phyloP scores from a whole-genome alignment of 2,888 invertebrate genomes.

The Andrena fulva region DNA sequence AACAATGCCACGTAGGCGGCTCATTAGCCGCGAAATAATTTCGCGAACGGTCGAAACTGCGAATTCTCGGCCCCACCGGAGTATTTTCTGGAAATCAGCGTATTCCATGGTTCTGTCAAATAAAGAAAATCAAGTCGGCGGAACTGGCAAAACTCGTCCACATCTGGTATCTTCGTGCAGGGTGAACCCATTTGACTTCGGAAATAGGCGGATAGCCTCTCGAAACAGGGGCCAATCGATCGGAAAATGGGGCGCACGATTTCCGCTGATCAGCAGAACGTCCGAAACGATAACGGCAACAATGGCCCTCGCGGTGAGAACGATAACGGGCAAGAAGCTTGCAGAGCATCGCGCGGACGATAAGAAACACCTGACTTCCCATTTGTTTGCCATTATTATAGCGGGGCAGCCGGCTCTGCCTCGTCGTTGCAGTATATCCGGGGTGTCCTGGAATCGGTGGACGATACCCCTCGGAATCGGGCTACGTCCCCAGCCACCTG shows the following conservation, averaged over 20 bases:
- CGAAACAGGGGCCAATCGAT: conserved; percentile 47
- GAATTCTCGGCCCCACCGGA: not conserved
- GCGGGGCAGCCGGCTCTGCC: conserved; percentile 2
- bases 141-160: not conserved
- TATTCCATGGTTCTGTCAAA: not conserved
- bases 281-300: conserved; percentile 43
- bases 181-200: conserved; percentile 14
- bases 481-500: conserved; percentile 13
- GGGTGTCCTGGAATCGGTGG: conserved; percentile 18
- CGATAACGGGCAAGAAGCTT: conserved; percentile 39
- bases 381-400: conserved; percentile 59
- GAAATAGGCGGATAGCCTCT: not conserved
- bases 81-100: not conserved
- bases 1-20: conserved; percentile 1
- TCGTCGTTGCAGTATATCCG: conserved; percentile 10
- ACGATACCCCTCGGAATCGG: conserved; percentile 23
- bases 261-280: conserved; percentile 48
- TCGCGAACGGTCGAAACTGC: not conserved
- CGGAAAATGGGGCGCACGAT: conserved; percentile 58
- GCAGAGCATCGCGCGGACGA: conserved; percentile 33
- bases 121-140: not conserved
- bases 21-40: conserved; percentile 18
- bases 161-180: conserved; percentile 1
- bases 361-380: conserved; percentile 63
- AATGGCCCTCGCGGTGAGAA: conserved; percentile 28